Conservation (phyloP, 2,113 vertebrate species). For the Apeltes quadracus region DNA sequence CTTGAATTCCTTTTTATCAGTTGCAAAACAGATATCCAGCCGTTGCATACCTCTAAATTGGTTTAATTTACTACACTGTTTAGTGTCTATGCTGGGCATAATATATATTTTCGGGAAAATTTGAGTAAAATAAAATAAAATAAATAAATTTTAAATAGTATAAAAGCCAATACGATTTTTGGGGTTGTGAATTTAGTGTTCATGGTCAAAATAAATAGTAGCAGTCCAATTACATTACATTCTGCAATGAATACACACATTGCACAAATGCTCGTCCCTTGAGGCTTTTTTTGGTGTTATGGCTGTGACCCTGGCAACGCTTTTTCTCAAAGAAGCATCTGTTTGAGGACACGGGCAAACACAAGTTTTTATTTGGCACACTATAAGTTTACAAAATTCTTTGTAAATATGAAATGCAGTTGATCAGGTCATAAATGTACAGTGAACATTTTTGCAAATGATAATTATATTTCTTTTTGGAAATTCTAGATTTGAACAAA, state of each 20-base stretch:
- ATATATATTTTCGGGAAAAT: no score
- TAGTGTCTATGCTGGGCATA: background rate
- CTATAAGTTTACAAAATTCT: background rate
- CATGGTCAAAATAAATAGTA: slow-evolving; percentile 1
- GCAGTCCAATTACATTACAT: background rate
- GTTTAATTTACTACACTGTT: background rate
- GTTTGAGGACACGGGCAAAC: background rate
- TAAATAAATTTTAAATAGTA: no score
- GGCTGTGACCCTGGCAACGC: background rate
- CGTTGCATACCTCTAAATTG: background rate
- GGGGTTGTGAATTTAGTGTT: background rate
- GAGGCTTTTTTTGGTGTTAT: background rate
- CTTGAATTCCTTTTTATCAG: background rate
- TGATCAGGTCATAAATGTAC: background rate
- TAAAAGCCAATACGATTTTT: no score
- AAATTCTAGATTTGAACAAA: background rate
- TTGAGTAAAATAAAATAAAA: no score
- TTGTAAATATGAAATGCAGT: background rate
- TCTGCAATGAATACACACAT: background rate
- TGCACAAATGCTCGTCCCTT: background rate
- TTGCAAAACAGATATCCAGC: background rate
- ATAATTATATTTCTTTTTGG: background rate
- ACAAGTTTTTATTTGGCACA: background rate
- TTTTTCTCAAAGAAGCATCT: background rate
- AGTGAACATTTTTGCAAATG: background rate